A percentile compares a stretch with the other conserved stretches of the same genome.
phyloP scores from a whole-genome alignment of 1,140 invertebrate species.

The Scaptomyza montana region DNA sequence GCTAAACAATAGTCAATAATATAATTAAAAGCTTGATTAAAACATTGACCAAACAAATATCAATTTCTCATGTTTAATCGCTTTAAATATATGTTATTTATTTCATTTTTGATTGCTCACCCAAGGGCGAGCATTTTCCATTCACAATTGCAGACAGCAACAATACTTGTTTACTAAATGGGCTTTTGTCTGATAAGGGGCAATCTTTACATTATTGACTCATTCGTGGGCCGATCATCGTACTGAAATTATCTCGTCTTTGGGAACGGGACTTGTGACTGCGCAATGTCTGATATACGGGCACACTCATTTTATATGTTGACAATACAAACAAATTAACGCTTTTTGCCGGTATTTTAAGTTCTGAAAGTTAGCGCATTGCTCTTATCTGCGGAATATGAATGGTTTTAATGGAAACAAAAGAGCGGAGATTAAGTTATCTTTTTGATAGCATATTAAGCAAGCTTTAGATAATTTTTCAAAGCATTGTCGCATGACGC shows the following conservation, averaged over 20 bases:
- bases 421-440: conserved; percentile 28
- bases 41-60: conserved; percentile 32
- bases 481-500: not conserved
- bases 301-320: not conserved
- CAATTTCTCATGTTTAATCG: not conserved
- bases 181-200: conserved; percentile 17
- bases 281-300: conserved; percentile 1
- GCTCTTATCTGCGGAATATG: conserved; percentile 24
- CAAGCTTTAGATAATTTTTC: conserved; percentile 35
- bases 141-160: conserved; percentile 10
- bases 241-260: not conserved
- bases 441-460: conserved; percentile 9
- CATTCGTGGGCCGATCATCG: conserved; percentile 23
- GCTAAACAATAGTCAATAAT: conserved; percentile 34
- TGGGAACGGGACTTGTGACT: not conserved
- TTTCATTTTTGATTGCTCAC: not conserved
- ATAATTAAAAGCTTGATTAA: conserved; percentile 19
- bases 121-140: conserved; percentile 15
- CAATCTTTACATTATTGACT: conserved; percentile 9
- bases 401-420: conserved; percentile 5
- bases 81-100: not conserved
- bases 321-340: not conserved
- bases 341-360: not conserved
- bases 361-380: conserved; percentile 5
- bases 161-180: conserved; percentile 11